Evolutionary conservation across 2,888 invertebrate genomes (phyloP), one percentile per base, ranked within the genome.

Genomic region (Dorcus hopei): DNA sequence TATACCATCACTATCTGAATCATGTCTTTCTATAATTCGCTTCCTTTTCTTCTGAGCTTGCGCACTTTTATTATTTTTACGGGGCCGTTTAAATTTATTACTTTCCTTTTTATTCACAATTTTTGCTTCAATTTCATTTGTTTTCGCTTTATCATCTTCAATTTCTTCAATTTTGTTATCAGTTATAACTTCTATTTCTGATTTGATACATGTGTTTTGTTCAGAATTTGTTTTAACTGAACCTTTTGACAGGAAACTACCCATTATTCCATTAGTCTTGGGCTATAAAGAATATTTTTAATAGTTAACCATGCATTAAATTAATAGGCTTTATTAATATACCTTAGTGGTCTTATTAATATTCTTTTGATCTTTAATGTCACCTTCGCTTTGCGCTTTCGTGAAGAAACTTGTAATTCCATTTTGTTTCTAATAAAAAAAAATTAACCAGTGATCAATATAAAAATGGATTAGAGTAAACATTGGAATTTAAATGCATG

Each of bases 1-100:
- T 49, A 38, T 49, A 59, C 59, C 56, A 45, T 59, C 59, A 52
- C 59, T 59, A 49, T 59, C 59, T 3, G 59, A 59, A 49, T 59
- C 40, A 41, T 26, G 38, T 5, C 19, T 19, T 39, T 58, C 58
- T 11, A 50, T 19, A 43, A 59, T 56, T 40, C 54, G 54, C 11
- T 51, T 52, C 7, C 59, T 26, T 39, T 54, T 59, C 33, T 59
- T 59, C 2, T 47, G 39, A 2, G 45, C 9, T 50, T 58, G 54
- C n/a, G 9, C n/a, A 38, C 47, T 52, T 47, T 57, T 57, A 26
- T 40, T 38, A 6, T 47, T n/a, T 11, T 50, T 43, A 8, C 45
- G 50, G 7, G 47, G 57, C 26, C 51, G 51, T 41, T 52, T 57
- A 26, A 43, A 19, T 48, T 52, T 57, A 6, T 57, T 57, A 9